These are phyloP conservation scores for Phasia obesa DNA, from an alignment of 2,888 invertebrate genomes.

Conservation along the genomic window DNA sequence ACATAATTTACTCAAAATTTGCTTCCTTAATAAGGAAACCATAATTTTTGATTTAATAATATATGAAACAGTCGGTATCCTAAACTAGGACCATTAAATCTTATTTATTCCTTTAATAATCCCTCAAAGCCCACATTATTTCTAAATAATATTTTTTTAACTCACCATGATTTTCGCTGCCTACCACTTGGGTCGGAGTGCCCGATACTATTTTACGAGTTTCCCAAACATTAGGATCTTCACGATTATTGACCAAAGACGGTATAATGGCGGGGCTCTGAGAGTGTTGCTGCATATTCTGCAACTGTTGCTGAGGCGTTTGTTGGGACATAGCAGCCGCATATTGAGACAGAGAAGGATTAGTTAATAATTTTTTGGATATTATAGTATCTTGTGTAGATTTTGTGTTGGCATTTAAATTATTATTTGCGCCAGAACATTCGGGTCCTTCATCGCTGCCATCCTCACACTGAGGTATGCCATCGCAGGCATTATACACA, in stretches of 20 bases:
- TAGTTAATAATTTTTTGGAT: conserved; percentile 16
- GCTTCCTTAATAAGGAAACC: too few relatives aligned
- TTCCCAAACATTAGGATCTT: conserved; percentile 80
- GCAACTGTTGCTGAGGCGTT: conserved; percentile 71
- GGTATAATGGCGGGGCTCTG: conserved; percentile 69
- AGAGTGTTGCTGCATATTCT: conserved; percentile 68
- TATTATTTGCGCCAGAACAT: conserved; percentile 76
- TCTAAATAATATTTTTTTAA: background rate
- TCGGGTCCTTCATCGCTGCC: conserved; percentile 95
- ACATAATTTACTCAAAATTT: too few relatives aligned
- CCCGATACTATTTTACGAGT: conserved; percentile 79
- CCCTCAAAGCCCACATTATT: background rate
- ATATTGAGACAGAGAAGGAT: conserved; percentile 72
- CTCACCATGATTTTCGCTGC: conserved; percentile 74
- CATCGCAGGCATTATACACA: conserved; percentile 97
- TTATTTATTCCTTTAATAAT: too few relatives aligned
- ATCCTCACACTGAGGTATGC: conserved; percentile 95
- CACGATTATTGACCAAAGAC: conserved; percentile 78
- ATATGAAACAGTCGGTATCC: too few relatives aligned
- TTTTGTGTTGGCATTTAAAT: conserved; percentile 59
- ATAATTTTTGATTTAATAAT: too few relatives aligned
- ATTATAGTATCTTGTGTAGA: conserved; percentile 15
- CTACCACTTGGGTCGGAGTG: conserved; percentile 69
- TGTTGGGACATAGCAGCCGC: conserved; percentile 70
- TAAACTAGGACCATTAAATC: too few relatives aligned